Percentiles rank a stretch among this genome's conserved stretches.
These are phyloP conservation scores for Eulemur macaco DNA, from an alignment of 2,113 vertebrate species.

Conservation along the genomic window DNA sequence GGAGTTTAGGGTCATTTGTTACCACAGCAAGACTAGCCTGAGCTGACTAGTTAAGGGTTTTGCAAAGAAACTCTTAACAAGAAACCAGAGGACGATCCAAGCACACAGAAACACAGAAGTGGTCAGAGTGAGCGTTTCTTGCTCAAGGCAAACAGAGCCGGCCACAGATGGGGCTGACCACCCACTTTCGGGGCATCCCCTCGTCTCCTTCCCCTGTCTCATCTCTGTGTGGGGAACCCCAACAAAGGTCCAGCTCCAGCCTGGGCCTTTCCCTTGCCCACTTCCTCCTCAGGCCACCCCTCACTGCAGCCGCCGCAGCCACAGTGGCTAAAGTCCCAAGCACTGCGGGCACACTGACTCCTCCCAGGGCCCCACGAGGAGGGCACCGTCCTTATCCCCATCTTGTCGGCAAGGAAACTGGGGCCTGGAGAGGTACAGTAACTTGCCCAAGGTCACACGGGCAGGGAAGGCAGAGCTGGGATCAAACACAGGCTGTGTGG, in stretches of 20 bases:
- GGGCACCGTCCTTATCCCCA: neutral
- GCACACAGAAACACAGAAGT: neutral
- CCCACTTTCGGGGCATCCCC: slow-evolving; percentile 11
- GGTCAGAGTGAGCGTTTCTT: neutral
- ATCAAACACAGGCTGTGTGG: neutral
- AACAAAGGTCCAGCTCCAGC: neutral
- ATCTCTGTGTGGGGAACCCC: slow-evolving; percentile 37
- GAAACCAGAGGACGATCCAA: neutral
- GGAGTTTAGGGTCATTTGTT: neutral
- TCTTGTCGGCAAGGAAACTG: neutral
- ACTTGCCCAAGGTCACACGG: neutral
- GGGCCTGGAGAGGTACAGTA: neutral
- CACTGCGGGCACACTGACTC: neutral
- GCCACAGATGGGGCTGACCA: neutral
- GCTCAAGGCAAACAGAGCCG: neutral
- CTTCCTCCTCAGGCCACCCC: slow-evolving; percentile 44
- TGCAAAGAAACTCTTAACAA: neutral
- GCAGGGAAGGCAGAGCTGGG: neutral
- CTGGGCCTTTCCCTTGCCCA: slow-evolving; percentile 18
- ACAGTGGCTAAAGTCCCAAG: neutral
- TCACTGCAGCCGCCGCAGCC: neutral
- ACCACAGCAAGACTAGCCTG: neutral
- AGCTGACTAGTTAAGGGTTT: neutral
- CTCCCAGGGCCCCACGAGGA: neutral
- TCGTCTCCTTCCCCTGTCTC: neutral